phyloP scores from a whole-genome alignment of 35 echinoderm and acorn worm genomes.

The Ophioderma brevispina region DNA sequence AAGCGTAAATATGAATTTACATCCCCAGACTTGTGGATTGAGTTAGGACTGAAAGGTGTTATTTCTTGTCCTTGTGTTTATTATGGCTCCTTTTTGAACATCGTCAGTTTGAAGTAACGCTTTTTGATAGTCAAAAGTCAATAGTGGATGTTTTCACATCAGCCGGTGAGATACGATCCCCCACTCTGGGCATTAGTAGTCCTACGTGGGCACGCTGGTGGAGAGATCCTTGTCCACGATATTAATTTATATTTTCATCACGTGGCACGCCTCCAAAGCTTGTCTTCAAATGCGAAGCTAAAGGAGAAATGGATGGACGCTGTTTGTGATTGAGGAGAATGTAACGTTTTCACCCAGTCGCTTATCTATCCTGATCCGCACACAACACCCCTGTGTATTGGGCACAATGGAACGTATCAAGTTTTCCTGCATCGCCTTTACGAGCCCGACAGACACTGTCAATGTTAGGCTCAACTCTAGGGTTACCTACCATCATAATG shows the following conservation, averaged over 20 bases:
- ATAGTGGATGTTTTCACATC: conserved; percentile 1
- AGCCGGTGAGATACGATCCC: background rate
- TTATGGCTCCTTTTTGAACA: background rate
- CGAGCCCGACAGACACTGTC: too few relatives aligned
- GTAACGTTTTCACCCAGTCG: conserved; percentile 36
- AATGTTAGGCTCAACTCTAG: too few relatives aligned
- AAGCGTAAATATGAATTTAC: background rate
- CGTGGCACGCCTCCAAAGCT: background rate
- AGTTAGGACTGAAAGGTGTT: background rate
- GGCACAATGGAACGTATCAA: background rate
- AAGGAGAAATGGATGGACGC: conserved; percentile 16
- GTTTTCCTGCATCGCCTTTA: too few relatives aligned
- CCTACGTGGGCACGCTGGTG: background rate
- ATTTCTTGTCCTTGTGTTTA: background rate
- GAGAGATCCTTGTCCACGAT: conserved; percentile 14
- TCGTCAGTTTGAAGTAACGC: conserved; percentile 2
- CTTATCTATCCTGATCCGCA: conserved; percentile 19
- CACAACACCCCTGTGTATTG: conserved; percentile 16
- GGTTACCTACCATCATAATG: too few relatives aligned
- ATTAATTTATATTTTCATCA: conserved; percentile 46
- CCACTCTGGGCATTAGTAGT: background rate
- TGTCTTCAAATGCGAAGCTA: conserved; percentile 17
- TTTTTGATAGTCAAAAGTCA: conserved; percentile 11
- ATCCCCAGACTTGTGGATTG: background rate
- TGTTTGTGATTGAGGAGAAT: conserved; percentile 5